Conservation (phyloP, 2,888 invertebrate genomes). For the Silvanus unidentatus region DNA sequence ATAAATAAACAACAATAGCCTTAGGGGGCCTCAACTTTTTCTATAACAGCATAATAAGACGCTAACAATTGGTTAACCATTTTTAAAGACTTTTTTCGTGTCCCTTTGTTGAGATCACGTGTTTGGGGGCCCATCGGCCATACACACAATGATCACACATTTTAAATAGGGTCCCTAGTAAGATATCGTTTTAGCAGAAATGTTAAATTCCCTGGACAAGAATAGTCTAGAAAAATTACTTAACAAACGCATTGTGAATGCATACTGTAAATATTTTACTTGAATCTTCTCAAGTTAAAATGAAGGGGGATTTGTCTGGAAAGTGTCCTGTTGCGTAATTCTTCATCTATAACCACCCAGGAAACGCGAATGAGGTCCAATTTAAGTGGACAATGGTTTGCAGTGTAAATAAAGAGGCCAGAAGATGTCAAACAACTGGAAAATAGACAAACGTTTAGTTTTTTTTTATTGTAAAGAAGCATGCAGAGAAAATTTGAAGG, state of each 20-base stretch:
- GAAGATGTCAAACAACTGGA: constrained; percentile 6
- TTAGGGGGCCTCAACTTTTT: constrained; percentile 24
- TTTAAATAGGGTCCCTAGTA: constrained; percentile 4
- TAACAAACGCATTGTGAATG: no score
- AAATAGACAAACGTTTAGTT: no score
- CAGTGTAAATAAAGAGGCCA: constrained; percentile 3
- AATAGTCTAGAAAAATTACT: no score
- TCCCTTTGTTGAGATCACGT: constrained; percentile 31
- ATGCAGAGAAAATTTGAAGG: no score
- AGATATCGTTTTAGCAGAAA: constrained; percentile 20
- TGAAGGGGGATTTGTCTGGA: no score
- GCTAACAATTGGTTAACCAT: constrained; percentile 36
- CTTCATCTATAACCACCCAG: no score
- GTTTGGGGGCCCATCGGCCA: constrained; percentile 17
- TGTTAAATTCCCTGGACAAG: constrained; percentile 12
- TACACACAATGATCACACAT: background rate
- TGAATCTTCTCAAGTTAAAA: no score
- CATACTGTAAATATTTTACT: no score
- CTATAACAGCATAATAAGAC: constrained; percentile 34
- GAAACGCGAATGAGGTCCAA: no score
- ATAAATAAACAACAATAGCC: constrained; percentile 25
- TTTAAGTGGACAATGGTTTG: no score
- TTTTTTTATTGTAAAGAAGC: no score
- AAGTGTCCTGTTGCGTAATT: no score
- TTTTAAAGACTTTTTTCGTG: constrained; percentile 27